Evolutionary conservation across 1,140 invertebrate genomes (phyloP).

Genomic region (Anoplolepis gracilipes): DNA sequence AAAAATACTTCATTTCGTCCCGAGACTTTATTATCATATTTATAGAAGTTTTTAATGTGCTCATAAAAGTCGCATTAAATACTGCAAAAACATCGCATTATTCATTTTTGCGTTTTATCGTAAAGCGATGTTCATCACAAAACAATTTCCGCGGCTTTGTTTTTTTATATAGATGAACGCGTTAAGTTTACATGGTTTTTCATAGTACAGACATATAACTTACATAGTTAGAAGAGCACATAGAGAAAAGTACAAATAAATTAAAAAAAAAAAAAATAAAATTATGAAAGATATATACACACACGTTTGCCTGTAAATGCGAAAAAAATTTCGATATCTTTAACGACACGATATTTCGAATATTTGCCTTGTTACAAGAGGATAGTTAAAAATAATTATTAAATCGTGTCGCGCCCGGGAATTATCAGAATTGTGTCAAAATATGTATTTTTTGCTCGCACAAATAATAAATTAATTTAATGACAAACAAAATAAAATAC

Average conservation of each 20-base stretch:
- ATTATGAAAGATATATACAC: background rate
- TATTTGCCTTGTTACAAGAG: no score
- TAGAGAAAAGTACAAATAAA: background rate
- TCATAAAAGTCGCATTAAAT: conserved; percentile 33
- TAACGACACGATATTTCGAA: no score
- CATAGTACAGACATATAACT: background rate
- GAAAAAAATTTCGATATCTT: no score
- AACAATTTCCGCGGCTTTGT: conserved; percentile 17
- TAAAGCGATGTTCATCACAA: background rate
- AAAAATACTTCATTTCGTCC: background rate
- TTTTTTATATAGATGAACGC: background rate
- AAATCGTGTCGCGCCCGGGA: no score
- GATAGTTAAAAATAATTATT: no score
- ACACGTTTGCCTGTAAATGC: no score
- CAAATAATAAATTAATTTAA: background rate
- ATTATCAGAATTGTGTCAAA: no score
- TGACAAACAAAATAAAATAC: background rate
- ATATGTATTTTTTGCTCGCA: background rate
- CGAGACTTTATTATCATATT: conserved; percentile 18
- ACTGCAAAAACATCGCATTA: conserved; percentile 7
- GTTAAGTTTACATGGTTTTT: background rate
- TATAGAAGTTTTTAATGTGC: conserved; percentile 20
- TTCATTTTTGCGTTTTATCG: background rate
- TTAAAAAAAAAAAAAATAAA: background rate
- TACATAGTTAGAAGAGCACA: background rate